These are phyloP conservation scores for Eulemur rufifrons DNA, from an alignment of 2,113 vertebrate species.

Conservation along the genomic window DNA sequence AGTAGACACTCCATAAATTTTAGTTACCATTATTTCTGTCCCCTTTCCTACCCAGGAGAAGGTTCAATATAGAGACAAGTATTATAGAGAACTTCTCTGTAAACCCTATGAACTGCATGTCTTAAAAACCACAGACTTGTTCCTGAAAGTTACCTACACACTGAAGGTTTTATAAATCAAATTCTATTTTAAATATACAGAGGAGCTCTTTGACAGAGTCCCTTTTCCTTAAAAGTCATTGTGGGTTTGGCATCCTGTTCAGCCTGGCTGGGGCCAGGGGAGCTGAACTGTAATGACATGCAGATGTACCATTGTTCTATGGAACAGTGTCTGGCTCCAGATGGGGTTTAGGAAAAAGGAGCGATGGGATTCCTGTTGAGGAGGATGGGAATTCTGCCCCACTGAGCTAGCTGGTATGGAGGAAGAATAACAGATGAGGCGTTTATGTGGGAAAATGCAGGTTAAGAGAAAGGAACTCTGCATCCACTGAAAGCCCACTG, in stretches of 20 bases:
- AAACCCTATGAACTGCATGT: not conserved
- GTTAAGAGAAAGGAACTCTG: conserved; percentile 20
- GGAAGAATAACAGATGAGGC: not conserved
- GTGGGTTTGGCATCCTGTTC: conserved; percentile 46
- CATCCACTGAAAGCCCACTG: not conserved
- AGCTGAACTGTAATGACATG: not conserved
- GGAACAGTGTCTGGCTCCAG: conserved; percentile 43
- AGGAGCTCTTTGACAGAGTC: conserved; percentile 36
- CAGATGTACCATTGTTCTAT: conserved; percentile 39
- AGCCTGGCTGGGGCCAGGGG: not conserved
- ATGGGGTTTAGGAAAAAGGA: conserved; percentile 17
- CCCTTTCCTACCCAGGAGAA: not conserved
- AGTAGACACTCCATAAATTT: not conserved
- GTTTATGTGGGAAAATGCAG: not conserved
- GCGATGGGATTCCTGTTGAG: not conserved
- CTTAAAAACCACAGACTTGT: not conserved
- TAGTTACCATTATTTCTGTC: not conserved
- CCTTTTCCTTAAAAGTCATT: conserved; percentile 9
- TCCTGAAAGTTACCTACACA: conserved; percentile 9
- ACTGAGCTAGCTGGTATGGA: not conserved
- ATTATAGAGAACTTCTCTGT: not conserved
- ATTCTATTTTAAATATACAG: conserved; percentile 1
- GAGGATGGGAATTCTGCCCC: not conserved
- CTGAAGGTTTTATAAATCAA: conserved; percentile 18
- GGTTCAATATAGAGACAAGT: not conserved